phyloP scores from a whole-genome alignment of 2,888 invertebrate species.

The Sicus ferrugineus region DNA sequence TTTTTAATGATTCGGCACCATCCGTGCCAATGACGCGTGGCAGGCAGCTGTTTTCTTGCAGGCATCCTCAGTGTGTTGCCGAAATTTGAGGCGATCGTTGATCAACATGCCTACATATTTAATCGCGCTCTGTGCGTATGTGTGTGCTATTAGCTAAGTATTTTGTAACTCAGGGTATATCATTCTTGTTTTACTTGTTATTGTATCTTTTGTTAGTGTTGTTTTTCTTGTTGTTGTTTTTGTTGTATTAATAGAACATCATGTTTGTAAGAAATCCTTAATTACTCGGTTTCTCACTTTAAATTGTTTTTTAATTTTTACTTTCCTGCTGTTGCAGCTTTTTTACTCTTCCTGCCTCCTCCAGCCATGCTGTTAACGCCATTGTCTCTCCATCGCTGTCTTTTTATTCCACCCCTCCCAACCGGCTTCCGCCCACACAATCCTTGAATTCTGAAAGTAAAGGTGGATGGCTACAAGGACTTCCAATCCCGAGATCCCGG shows the following conservation, averaged over 20 bases:
- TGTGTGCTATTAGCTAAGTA: too few relatives aligned
- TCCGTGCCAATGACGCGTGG: too few relatives aligned
- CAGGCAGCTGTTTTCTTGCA: constrained; percentile 24
- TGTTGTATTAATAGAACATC: constrained; percentile 35
- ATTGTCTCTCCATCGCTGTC: not conserved
- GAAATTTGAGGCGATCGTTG: not conserved
- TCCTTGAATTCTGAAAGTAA: too few relatives aligned
- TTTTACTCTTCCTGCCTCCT: not conserved
- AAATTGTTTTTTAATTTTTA: constrained; percentile 57
- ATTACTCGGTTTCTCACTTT: constrained; percentile 49
- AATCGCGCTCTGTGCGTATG: too few relatives aligned
- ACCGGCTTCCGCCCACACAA: too few relatives aligned
- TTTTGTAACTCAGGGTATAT: too few relatives aligned
- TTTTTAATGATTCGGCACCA: too few relatives aligned
- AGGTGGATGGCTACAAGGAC: too few relatives aligned
- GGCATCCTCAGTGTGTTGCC: not conserved
- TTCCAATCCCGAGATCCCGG: too few relatives aligned
- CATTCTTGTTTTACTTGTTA: too few relatives aligned
- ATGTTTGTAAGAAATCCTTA: constrained; percentile 32
- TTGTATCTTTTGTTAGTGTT: constrained; percentile 8
- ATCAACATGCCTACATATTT: too few relatives aligned
- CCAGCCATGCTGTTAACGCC: not conserved
- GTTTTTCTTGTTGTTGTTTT: constrained; percentile 34
- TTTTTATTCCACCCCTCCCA: too few relatives aligned
- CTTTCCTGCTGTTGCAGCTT: constrained; percentile 34